Evolutionary conservation across 2,113 vertebrate genomes (phyloP).

Genomic region (Bettongia penicillata): DNA sequence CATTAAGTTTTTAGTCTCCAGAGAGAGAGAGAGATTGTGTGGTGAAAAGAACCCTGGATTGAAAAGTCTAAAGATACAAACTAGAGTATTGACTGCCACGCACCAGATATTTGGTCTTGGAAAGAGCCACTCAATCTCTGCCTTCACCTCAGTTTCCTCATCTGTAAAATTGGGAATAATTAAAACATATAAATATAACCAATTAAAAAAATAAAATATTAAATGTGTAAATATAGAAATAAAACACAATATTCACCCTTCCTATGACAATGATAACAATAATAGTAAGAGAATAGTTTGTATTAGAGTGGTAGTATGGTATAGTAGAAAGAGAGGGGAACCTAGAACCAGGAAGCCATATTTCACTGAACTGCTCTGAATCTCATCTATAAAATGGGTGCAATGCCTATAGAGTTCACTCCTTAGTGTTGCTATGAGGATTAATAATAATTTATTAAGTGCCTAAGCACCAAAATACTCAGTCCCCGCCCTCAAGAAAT

Average conservation of each 20-base stretch:
- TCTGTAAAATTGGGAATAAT: background rate
- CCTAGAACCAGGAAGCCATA: background rate
- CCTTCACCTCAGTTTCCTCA: background rate
- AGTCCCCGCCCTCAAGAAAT: background rate
- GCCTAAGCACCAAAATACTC: background rate
- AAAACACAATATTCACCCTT: background rate
- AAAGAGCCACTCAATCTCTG: no score
- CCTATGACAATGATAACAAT: background rate
- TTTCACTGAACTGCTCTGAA: background rate
- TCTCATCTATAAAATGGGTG: background rate
- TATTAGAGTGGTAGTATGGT: background rate
- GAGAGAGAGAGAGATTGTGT: background rate
- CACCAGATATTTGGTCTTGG: no score
- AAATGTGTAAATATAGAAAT: background rate
- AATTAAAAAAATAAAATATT: background rate
- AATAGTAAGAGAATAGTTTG: background rate
- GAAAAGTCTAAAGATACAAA: background rate
- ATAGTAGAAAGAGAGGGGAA: background rate
- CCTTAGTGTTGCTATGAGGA: background rate
- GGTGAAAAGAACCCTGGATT: background rate
- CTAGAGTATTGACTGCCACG: no score
- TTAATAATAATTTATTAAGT: background rate
- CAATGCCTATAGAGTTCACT: background rate
- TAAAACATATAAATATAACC: background rate
- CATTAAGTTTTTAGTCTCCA: conserved; percentile 22